Conservation (phyloP, 2,797 vertebrate genomes). For the Toxotes lorentzi region DNA sequence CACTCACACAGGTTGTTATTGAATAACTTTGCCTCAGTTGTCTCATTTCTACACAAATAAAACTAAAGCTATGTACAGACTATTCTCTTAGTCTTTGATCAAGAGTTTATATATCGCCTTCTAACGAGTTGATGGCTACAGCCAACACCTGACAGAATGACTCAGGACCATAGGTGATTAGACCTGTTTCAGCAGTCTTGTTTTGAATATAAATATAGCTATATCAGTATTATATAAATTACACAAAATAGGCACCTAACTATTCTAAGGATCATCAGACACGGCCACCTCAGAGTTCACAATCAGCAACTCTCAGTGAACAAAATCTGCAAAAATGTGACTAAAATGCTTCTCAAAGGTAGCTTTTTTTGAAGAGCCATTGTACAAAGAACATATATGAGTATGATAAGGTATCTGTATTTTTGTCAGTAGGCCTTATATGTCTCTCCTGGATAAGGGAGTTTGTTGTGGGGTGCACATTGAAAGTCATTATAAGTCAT, state of each 20-base stretch:
- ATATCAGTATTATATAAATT: neutral
- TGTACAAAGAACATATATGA: conserved; percentile 6
- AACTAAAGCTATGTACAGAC: neutral
- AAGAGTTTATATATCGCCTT: neutral
- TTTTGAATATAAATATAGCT: neutral
- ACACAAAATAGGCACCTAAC: neutral
- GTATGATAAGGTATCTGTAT: neutral
- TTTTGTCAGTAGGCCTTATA: neutral
- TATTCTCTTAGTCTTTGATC: neutral
- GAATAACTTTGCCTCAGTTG: neutral
- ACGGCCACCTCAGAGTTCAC: neutral
- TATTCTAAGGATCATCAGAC: neutral
- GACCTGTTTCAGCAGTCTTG: neutral
- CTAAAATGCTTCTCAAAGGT: neutral
- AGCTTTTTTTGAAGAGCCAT: neutral
- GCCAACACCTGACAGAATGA: conserved; percentile 3
- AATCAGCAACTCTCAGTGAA: neutral
- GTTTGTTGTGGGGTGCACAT: neutral
- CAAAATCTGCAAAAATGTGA: neutral
- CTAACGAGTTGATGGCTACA: conserved; percentile 3
- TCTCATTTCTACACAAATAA: neutral
- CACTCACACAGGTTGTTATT: neutral
- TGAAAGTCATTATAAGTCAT: neutral
- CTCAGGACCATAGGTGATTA: neutral
- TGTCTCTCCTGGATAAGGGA: neutral